phyloP scores from a whole-genome alignment of 2,888 invertebrate species.

The Drosophila yooni region DNA sequence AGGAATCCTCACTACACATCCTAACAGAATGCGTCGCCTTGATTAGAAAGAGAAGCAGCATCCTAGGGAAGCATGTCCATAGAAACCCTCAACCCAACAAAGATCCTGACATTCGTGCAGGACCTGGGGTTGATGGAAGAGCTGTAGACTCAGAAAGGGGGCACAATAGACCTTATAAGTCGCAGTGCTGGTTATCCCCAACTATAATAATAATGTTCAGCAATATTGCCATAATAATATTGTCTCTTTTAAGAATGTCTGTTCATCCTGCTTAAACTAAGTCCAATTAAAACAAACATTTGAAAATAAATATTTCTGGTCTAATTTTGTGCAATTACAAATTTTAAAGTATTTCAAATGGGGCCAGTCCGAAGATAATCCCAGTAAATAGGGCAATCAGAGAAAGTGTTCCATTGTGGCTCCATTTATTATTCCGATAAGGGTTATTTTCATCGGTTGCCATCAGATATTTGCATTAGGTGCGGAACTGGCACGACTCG shows the following conservation, averaged over 20 bases:
- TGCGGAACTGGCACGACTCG: neutral
- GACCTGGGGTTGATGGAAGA: too few species aligned
- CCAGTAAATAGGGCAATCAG: neutral
- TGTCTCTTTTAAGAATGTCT: accelerated
- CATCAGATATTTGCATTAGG: neutral
- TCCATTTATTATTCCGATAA: neutral
- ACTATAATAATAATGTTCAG: neutral
- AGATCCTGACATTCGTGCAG: too few species aligned
- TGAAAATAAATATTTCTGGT: accelerated
- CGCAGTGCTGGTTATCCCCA: too few species aligned
- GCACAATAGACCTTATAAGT: too few species aligned
- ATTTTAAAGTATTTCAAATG: neutral
- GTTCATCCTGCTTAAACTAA: neutral
- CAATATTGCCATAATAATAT: neutral
- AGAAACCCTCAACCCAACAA: too few species aligned
- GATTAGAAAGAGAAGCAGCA: too few species aligned
- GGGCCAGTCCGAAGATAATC: neutral
- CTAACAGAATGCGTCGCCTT: too few species aligned
- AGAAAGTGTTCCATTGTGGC: neutral
- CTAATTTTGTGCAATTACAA: neutral
- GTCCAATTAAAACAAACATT: neutral
- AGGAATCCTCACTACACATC: too few species aligned
- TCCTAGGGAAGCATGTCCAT: too few species aligned
- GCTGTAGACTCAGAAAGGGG: too few species aligned
- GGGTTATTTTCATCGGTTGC: neutral